phyloP scores from a whole-genome alignment of 1,140 invertebrate genomes.

The Drosophila mayri region DNA sequence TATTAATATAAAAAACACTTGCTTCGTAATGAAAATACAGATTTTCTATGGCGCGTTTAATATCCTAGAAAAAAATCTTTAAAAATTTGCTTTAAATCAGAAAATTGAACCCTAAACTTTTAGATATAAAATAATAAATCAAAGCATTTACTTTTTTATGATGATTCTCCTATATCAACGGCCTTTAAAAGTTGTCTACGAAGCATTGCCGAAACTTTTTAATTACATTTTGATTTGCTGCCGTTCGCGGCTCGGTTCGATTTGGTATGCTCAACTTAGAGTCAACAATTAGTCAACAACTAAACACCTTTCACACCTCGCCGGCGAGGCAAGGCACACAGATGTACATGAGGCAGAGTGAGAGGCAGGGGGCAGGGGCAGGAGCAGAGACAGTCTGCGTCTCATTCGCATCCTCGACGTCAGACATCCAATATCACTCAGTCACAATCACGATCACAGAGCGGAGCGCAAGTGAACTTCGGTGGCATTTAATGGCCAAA shows the following conservation, averaged over 20 bases:
- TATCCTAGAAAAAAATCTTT: neutral
- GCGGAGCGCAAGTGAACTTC: conserved; percentile 75
- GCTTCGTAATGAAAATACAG: neutral
- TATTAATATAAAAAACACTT: neutral
- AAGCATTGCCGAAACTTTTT: conserved; percentile 22
- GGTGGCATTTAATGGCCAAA: conserved; percentile 71
- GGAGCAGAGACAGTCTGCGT: conserved; percentile 31
- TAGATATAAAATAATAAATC: neutral
- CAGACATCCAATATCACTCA: conserved; percentile 76
- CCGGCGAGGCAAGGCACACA: conserved; percentile 17
- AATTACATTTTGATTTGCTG: conserved; percentile 23
- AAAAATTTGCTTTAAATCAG: neutral
- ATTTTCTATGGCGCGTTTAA: too few species aligned
- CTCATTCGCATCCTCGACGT: conserved; percentile 60
- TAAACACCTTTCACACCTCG: conserved; percentile 78
- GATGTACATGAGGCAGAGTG: conserved; percentile 14
- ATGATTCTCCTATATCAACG: too few species aligned
- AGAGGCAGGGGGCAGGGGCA: conserved; percentile 6
- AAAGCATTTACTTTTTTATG: neutral
- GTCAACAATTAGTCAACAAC: conserved; percentile 77
- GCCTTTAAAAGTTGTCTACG: neutral
- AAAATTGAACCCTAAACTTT: neutral
- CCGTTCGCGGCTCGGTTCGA: conserved; percentile 35
- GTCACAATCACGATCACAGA: conserved; percentile 68
- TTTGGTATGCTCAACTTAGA: conserved; percentile 74